Evolutionary conservation across 2,888 invertebrate species (phyloP).

Genomic region (Dynastes tityus): DNA sequence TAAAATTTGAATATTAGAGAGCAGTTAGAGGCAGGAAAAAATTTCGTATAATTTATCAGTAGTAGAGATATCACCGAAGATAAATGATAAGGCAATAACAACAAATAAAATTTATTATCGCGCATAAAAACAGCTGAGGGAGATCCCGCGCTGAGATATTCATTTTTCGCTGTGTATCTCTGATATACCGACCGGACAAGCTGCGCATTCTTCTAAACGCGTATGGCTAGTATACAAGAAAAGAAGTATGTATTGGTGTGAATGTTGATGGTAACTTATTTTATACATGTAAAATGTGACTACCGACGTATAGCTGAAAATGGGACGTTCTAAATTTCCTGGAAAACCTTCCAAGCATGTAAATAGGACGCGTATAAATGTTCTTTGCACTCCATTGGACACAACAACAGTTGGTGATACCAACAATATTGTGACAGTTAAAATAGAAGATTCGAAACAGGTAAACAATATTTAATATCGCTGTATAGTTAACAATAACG

Average conservation of each 20-base stretch:
- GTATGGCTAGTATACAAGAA: conserved; percentile 53
- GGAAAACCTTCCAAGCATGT: conserved; percentile 91
- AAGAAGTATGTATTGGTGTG: conserved; percentile 50
- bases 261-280: conserved; percentile 51
- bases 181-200: conserved; percentile 50
- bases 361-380: conserved; percentile 88
- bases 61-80: conserved; percentile 8
- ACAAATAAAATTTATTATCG: conserved; percentile 28
- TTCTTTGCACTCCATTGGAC: conserved; percentile 74
- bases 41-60: neutral
- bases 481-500: conserved; percentile 12
- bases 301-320: conserved; percentile 63
- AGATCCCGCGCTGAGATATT: conserved; percentile 44
- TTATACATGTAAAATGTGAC: conserved; percentile 53
- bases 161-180: conserved; percentile 36
- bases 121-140: conserved; percentile 37
- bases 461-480: conserved; percentile 63
- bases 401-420: conserved; percentile 63
- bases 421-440: conserved; percentile 65
- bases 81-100: conserved; percentile 29
- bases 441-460: conserved; percentile 67
- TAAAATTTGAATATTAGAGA: neutral
- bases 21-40: neutral
- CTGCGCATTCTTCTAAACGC: conserved; percentile 53
- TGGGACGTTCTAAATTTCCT: conserved; percentile 90